Evolutionary conservation across 2,797 vertebrate species (phyloP).

Genomic region (Dipus sagitta): DNA sequence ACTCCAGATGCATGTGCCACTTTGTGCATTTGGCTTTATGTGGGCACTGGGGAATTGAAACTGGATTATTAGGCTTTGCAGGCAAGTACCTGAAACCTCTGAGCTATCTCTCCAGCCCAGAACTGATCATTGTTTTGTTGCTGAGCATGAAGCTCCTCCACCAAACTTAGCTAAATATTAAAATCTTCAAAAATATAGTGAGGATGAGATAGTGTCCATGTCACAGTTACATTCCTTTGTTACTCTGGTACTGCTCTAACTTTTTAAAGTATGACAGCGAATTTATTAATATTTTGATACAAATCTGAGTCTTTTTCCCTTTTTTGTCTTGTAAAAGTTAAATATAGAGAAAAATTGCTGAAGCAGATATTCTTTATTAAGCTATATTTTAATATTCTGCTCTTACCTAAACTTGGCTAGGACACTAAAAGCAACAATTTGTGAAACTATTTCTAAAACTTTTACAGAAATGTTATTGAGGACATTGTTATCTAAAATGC

Average conservation of each 20-base stretch:
- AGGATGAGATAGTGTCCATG: slow-evolving; percentile 37
- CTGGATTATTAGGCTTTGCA: too few species aligned
- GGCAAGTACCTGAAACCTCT: too few species aligned
- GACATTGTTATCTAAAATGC: slow-evolving; percentile 29
- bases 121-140: neutral
- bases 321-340: slow-evolving; percentile 36
- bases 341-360: slow-evolving; percentile 14
- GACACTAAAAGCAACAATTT: slow-evolving; percentile 38
- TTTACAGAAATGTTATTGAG: neutral
- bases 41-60: too few species aligned
- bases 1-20: too few species aligned
- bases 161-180: slow-evolving; percentile 8
- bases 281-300: slow-evolving; percentile 37
- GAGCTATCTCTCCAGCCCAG: too few species aligned
- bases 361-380: slow-evolving; percentile 6
- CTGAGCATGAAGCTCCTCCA: neutral
- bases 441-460: neutral
- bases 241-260: slow-evolving; percentile 39
- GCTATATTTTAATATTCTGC: slow-evolving; percentile 33
- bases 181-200: neutral
- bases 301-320: slow-evolving; percentile 30
- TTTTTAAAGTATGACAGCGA: slow-evolving; percentile 5
- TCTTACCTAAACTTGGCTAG: too few species aligned
- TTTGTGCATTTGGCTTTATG: too few species aligned
- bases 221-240: neutral